Percentiles rank a stretch among this genome's conserved stretches.
Conservation (phyloP, 2,797 vertebrate species). For the Pyrocephalus nanus region DNA sequence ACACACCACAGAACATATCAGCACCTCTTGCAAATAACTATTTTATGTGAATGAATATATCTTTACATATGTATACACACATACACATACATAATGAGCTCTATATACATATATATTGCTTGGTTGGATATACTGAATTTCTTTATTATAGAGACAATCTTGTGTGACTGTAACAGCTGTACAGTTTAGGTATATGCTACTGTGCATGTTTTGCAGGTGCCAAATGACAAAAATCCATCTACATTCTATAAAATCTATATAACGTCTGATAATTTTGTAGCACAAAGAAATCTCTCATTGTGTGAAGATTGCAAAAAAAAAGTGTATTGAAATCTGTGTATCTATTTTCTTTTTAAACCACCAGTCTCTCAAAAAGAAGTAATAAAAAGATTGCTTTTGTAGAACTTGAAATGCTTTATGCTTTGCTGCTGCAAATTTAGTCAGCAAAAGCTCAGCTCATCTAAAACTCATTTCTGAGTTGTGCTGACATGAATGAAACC, state of each 20-base stretch:
- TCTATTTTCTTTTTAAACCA: not conserved
- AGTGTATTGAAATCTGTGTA: not conserved
- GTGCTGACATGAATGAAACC: conserved; percentile 53
- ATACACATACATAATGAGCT: not conserved
- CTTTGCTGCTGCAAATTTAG: conserved; percentile 27
- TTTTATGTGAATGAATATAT: not conserved
- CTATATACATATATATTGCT: not conserved
- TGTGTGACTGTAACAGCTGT: not conserved
- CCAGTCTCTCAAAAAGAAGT: not conserved
- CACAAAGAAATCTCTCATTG: not conserved
- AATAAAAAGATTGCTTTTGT: not conserved
- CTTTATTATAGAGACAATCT: not conserved
- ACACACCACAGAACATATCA: not conserved
- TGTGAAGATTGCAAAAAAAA: not conserved
- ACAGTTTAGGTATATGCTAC: not conserved
- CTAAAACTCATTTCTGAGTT: conserved; percentile 46
- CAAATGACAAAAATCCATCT: not conserved
- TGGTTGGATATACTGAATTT: not conserved
- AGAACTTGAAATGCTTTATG: conserved; percentile 16
- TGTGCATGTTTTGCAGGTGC: not conserved
- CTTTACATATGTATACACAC: not conserved
- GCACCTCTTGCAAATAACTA: not conserved
- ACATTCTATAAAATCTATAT: not conserved
- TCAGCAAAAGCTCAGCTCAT: conserved; percentile 51
- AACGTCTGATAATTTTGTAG: not conserved